Evolutionary conservation across 2,888 invertebrate genomes (phyloP).

Genomic region (Apodemia hepburni): DNA sequence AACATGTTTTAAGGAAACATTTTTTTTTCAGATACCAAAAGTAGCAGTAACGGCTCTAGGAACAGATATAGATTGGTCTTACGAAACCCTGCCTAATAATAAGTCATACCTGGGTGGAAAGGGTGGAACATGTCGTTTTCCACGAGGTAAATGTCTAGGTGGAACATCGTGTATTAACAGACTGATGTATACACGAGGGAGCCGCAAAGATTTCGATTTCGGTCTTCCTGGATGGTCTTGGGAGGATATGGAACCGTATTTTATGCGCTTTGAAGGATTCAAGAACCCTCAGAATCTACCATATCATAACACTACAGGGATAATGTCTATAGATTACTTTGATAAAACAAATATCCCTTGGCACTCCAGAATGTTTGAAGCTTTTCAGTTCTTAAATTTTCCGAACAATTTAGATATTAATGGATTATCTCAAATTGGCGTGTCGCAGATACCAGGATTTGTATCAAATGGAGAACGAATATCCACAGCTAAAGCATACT

Average conservation of each 20-base stretch:
- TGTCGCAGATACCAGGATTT: conserved; percentile 45
- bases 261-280: conserved; percentile 52
- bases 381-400: conserved; percentile 40
- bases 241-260: conserved; percentile 50
- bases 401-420: conserved; percentile 51
- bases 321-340: conserved; percentile 45
- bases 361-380: conserved; percentile 43
- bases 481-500: conserved; percentile 50
- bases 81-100: conserved; percentile 48
- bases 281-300: conserved; percentile 42
- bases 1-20: too few relatives aligned
- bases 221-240: conserved; percentile 50
- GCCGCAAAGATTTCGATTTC: conserved; percentile 45
- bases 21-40: conserved; percentile 44
- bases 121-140: conserved; percentile 42
- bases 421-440: conserved; percentile 50
- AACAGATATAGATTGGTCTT: conserved; percentile 48
- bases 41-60: conserved; percentile 39
- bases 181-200: conserved; percentile 59
- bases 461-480: conserved; percentile 47
- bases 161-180: conserved; percentile 57
- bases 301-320: conserved; percentile 52
- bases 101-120: conserved; percentile 48
- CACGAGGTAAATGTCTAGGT: conserved; percentile 55
- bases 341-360: conserved; percentile 45